These are phyloP conservation scores for Panurus biarmicus DNA, from an alignment of 2,113 vertebrate species.

Conservation along the genomic window DNA sequence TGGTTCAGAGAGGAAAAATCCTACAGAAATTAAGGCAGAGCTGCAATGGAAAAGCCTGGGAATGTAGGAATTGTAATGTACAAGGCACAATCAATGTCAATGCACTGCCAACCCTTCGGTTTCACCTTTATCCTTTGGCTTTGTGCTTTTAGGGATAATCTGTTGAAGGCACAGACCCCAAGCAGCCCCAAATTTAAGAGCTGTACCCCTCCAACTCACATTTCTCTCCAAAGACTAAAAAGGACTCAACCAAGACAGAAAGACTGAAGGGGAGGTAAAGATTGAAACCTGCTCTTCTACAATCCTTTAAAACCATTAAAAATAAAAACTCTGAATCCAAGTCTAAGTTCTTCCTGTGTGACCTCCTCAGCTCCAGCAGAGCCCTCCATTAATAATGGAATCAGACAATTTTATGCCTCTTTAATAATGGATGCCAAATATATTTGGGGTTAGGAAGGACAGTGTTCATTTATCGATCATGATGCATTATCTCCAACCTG, in stretches of 20 bases:
- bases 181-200: not conserved
- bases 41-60: not conserved
- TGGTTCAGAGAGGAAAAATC: not conserved
- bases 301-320: not conserved
- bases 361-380: conserved; percentile 42
- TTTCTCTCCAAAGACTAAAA: not conserved
- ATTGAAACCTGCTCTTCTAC: not conserved
- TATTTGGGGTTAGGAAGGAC: conserved; percentile 64
- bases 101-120: too few species aligned
- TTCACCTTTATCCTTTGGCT: not conserved
- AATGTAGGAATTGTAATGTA: rapidly evolving
- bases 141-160: not conserved
- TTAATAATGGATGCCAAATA: conserved; percentile 71
- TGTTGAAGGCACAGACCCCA: not conserved
- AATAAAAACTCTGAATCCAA: not conserved
- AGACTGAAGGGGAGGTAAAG: not conserved
- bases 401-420: conserved; percentile 57
- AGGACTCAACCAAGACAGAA: not conserved
- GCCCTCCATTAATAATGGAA: conserved; percentile 69
- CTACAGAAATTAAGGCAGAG: not conserved
- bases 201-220: not conserved
- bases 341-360: not conserved
- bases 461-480: conserved; percentile 70
- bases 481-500: conserved; percentile 68
- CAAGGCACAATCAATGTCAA: not conserved